Conservation (phyloP, 1,140 invertebrate species). For the Bombyx mandarina region DNA sequence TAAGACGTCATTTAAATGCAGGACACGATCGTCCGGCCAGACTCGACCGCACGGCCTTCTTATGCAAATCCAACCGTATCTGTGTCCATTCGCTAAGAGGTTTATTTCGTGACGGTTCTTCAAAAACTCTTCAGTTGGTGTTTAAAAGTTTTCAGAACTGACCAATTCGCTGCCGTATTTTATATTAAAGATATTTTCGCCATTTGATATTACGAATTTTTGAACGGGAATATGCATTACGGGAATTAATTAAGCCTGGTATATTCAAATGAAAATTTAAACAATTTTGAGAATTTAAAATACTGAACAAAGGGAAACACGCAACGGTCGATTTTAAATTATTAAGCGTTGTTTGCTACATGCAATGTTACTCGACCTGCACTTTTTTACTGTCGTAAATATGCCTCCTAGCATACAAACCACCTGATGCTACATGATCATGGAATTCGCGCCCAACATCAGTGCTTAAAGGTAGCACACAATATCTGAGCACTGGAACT, state of each 20-base stretch:
- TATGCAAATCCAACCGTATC: conserved; percentile 61
- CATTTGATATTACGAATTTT: neutral
- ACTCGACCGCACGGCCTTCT: conserved; percentile 37
- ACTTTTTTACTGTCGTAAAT: too few relatives aligned
- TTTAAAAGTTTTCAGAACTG: conserved; percentile 64
- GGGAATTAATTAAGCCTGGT: neutral
- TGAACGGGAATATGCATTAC: neutral
- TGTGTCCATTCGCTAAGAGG: conserved; percentile 49
- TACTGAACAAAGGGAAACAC: too few relatives aligned
- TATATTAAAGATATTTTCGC: neutral
- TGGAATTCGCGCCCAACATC: too few relatives aligned
- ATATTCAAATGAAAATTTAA: neutral
- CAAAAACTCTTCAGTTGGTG: conserved; percentile 39
- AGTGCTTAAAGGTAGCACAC: too few relatives aligned
- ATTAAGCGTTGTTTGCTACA: too few relatives aligned
- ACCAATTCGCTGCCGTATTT: conserved; percentile 30
- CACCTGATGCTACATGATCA: too few relatives aligned
- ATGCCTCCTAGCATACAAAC: too few relatives aligned
- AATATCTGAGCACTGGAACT: too few relatives aligned
- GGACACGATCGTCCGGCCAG: conserved; percentile 50
- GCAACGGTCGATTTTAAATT: too few relatives aligned
- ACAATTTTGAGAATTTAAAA: too few relatives aligned
- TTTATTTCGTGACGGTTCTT: conserved; percentile 54
- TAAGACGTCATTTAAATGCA: conserved; percentile 68
- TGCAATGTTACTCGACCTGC: too few relatives aligned